Conservation (phyloP, 2,797 vertebrate genomes). For the Paratrypauchen microcephalus region DNA sequence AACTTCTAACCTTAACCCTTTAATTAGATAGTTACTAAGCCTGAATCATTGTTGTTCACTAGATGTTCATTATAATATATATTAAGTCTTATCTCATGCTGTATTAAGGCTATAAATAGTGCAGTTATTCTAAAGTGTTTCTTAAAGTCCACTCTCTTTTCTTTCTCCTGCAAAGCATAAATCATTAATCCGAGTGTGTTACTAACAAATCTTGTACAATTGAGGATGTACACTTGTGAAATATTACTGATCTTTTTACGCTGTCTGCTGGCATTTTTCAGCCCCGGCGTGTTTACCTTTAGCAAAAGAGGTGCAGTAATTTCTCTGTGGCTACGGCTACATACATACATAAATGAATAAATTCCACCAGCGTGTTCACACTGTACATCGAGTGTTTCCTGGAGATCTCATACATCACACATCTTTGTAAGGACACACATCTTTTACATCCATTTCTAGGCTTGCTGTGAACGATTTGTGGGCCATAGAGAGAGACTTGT, state of each 20-base stretch:
- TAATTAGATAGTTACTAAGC: too few relatives aligned
- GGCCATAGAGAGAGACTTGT: conserved; percentile 24
- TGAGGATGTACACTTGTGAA: conserved; percentile 41
- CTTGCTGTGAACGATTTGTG: conserved; percentile 26
- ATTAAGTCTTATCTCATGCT: too few relatives aligned
- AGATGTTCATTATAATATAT: too few relatives aligned
- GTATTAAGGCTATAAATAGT: too few relatives aligned
- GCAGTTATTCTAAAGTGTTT: too few relatives aligned
- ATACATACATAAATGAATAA: conserved; percentile 37
- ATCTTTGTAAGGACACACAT: conserved; percentile 19
- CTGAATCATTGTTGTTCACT: too few relatives aligned
- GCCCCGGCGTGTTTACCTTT: conserved; percentile 28
- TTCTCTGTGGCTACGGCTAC: conserved; percentile 20
- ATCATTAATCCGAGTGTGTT: conserved; percentile 42
- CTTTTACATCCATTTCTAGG: conserved; percentile 16
- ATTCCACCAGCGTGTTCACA: conserved; percentile 18
- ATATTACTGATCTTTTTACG: conserved; percentile 42
- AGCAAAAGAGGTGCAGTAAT: conserved; percentile 21
- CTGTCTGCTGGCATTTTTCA: conserved; percentile 42
- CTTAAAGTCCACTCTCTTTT: conserved; percentile 27
- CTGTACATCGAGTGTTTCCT: conserved; percentile 25
- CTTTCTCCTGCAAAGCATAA: conserved; percentile 40
- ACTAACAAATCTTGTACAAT: conserved; percentile 33
- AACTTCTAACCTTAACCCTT: too few relatives aligned
- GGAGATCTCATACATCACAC: conserved; percentile 30